Conservation (phyloP, 2,888 invertebrate genomes). For the Baronia brevicornis region DNA sequence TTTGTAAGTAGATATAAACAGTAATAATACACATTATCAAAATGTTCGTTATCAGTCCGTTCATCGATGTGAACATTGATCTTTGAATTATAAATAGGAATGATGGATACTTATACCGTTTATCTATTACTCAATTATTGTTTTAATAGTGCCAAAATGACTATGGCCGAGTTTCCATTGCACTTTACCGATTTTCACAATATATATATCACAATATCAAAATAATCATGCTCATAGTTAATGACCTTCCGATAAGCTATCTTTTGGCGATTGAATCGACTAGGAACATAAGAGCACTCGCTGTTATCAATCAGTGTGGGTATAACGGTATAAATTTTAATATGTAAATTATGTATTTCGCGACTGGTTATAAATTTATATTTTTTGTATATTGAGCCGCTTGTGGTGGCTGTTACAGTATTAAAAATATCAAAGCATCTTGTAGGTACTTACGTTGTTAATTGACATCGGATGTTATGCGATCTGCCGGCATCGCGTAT, state of each 20-base stretch:
- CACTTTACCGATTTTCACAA: slow-evolving; percentile 1
- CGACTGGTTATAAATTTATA: too few species aligned
- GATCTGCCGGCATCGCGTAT: too few species aligned
- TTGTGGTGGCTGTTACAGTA: too few species aligned
- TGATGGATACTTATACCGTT: slow-evolving; percentile 5
- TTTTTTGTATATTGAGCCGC: too few species aligned
- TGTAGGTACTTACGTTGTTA: too few species aligned
- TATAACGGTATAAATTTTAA: too few species aligned
- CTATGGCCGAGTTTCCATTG: slow-evolving; percentile 1
- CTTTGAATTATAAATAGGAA: slow-evolving; percentile 2
- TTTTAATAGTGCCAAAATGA: slow-evolving; percentile 1
- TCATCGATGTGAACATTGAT: slow-evolving; percentile 2
- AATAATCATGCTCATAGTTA: neutral
- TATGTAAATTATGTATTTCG: too few species aligned
- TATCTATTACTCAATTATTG: slow-evolving; percentile 4
- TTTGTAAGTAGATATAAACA: too few species aligned
- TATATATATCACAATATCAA: slow-evolving; percentile 7
- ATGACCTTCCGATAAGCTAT: slow-evolving; percentile 10
- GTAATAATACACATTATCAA: neutral
- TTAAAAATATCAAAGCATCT: too few species aligned
- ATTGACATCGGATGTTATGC: too few species aligned
- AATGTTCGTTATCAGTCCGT: slow-evolving; percentile 2
- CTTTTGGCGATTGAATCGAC: slow-evolving; percentile 6
- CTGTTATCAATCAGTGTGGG: slow-evolving; percentile 3
- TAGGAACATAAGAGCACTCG: slow-evolving; percentile 3